Percentiles rank a stretch among this genome's conserved stretches.
These are phyloP conservation scores for Phthorimaea operculella DNA, from an alignment of 1,140 invertebrate species.

Conservation along the genomic window DNA sequence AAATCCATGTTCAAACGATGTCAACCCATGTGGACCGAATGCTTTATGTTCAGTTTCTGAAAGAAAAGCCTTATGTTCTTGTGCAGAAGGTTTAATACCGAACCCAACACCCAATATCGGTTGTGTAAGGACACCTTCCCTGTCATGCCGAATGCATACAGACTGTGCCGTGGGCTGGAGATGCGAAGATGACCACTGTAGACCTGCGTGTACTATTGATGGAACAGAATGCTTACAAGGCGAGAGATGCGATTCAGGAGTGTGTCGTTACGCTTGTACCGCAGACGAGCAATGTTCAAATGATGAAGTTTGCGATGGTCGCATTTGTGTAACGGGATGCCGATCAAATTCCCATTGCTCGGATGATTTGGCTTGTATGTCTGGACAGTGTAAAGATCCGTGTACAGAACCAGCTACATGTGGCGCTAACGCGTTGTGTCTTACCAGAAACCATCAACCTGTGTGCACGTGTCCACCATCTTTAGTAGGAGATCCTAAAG, in stretches of 20 bases:
- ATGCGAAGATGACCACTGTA: conserved; percentile 78
- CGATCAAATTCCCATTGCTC: conserved; percentile 83
- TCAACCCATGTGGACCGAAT: conserved; percentile 85
- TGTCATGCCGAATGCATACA: conserved; percentile 76
- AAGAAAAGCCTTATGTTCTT: conserved; percentile 84
- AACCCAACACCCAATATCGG: conserved; percentile 86
- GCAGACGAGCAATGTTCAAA: conserved; percentile 79
- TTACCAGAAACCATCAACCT: conserved; percentile 75
- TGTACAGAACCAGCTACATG: conserved; percentile 82
- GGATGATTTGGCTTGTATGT: conserved; percentile 74
- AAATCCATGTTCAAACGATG: conserved; percentile 76
- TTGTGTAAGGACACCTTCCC: conserved; percentile 80
- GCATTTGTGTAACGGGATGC: conserved; percentile 83
- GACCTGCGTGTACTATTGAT: conserved; percentile 80
- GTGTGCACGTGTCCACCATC: conserved; percentile 78
- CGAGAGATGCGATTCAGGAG: conserved; percentile 78
- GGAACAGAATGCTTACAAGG: conserved; percentile 81
- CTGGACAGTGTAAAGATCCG: conserved; percentile 80
- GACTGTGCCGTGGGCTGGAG: conserved; percentile 76
- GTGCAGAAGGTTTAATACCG: conserved; percentile 80
- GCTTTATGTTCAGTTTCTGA: conserved; percentile 83
- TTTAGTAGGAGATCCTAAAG: conserved; percentile 79
- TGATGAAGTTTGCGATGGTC: conserved; percentile 85
- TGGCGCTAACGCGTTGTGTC: conserved; percentile 83
- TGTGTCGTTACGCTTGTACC: conserved; percentile 83